Base-by-base conservation (phyloP, 2,888 invertebrate genomes). In the Trissonchulus latispiculum region DNA sequence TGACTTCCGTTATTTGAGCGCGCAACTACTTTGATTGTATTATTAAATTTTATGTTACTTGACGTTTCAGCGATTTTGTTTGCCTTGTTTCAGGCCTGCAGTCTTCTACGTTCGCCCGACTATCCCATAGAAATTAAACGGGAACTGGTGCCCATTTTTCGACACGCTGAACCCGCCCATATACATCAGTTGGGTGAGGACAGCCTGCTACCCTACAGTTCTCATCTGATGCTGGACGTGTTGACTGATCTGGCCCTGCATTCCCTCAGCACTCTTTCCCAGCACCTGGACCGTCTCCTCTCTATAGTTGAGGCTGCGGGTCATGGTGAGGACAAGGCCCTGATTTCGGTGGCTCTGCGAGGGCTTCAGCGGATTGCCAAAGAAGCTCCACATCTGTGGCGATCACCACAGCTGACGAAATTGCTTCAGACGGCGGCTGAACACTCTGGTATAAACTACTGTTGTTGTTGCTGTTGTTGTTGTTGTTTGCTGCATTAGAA, bases 61-160 rank as follows among this genome's bases (percentile, higher is more conserved):
- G n/a, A n/a, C n/a, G n/a, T n/a, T n/a, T n/a, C n/a, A n/a, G n/a
- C n/a, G n/a, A n/a, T n/a, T n/a, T n/a, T n/a, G n/a, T n/a, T n/a
- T n/a, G n/a, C n/a, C n/a, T n/a, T n/a, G n/a, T n/a, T n/a, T n/a
- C 48, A 48, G 48, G 23, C 48, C 23, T 48, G 48, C 23, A 23
- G 23, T 48, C 36, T 95, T 94, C 93, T 96, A 77, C 90, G 92
- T 81, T 91, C 93, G 61, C 89, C 94, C 79, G 91, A 92, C 72
- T 94, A 95, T 0, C 93, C 95, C 0, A 91, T 93, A 1, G 91
- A 93, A 73, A 90, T 94, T 86, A 92, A 96, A 83, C 86, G 95
- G 33, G 90, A 92, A 80, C 87, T 96, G 2, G 92, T 96, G 73
- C 90, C 93, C 0, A 92, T 95, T 66, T 86, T 96, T 73, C 90